Evolutionary conservation across 2,888 invertebrate species (phyloP).

Genomic region (Mechanitis messenoides): DNA sequence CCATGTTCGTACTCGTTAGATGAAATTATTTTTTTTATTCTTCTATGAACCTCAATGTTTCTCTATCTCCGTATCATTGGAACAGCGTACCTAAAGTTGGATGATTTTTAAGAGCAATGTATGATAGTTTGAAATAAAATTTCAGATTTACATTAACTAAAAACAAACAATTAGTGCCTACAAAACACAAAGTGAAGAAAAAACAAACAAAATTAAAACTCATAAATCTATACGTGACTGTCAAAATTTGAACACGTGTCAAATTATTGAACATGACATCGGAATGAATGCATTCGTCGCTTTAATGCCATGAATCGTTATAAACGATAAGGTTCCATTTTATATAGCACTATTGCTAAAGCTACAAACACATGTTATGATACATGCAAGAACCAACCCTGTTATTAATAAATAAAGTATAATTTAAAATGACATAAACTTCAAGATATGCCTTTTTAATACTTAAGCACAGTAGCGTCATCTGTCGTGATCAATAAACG

Average conservation of each 20-base stretch:
- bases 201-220: constrained; percentile 24
- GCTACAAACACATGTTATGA: constrained; percentile 5
- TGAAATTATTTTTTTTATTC: no score
- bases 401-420: neutral
- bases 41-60: no score
- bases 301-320: constrained; percentile 25
- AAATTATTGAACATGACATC: constrained; percentile 36
- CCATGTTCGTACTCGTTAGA: no score
- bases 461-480: constrained; percentile 40
- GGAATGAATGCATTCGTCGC: constrained; percentile 29
- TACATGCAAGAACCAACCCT: constrained; percentile 1
- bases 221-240: constrained; percentile 26
- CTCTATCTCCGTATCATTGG: no score
- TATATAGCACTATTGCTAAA: constrained; percentile 16
- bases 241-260: constrained; percentile 32
- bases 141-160: no score
- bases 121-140: no score
- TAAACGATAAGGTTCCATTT: constrained; percentile 23
- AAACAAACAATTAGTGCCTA: no score
- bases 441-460: constrained; percentile 9
- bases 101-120: no score
- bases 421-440: constrained; percentile 4
- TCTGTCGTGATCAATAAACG: constrained; percentile 49
- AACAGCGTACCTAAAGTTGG: no score
- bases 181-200: neutral